Percentiles rank a stretch among this genome's conserved stretches.
Evolutionary conservation across 2,797 vertebrate species (phyloP).

Genomic region (Onychomys leucogaster): DNA sequence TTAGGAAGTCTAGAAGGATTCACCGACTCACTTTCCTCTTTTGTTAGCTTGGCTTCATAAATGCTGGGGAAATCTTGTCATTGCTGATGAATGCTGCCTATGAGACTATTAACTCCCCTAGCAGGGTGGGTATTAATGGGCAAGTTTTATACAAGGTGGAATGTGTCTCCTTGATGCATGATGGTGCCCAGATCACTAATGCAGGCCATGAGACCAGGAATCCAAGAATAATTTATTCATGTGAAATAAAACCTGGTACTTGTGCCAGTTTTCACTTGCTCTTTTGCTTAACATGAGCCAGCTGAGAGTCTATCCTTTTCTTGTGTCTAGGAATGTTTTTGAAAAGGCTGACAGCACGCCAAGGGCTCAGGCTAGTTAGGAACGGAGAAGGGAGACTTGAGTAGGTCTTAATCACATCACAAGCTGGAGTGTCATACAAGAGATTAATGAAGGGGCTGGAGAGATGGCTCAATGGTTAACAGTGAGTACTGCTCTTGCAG

Average conservation of each 20-base stretch:
- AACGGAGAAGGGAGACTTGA: neutral
- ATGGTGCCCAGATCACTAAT: conserved; percentile 31
- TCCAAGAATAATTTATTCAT: conserved; percentile 66
- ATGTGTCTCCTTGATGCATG: conserved; percentile 70
- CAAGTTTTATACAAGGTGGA: conserved; percentile 70
- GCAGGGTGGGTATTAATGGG: conserved; percentile 60
- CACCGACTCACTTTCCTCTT: neutral
- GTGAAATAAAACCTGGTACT: conserved; percentile 72
- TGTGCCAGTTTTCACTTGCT: conserved; percentile 56
- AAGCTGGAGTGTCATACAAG: neutral
- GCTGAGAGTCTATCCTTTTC: conserved; percentile 66
- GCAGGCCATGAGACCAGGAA: conserved; percentile 59
- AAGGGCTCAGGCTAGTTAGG: neutral
- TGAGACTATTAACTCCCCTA: neutral
- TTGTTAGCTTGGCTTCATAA: conserved; percentile 50
- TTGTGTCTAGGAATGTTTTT: conserved; percentile 52
- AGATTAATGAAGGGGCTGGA: neutral
- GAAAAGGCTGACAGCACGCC: neutral
- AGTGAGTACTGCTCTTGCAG: neutral
- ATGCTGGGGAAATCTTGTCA: conserved; percentile 49
- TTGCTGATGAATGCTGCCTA: conserved; percentile 48
- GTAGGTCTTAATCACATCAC: conserved; percentile 45
- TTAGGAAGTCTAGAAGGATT: neutral
- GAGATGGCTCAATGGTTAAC: neutral
- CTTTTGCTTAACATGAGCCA: conserved; percentile 36